Evolutionary conservation across 2,113 vertebrate species (phyloP), one percentile per base, ranked within the genome.

Genomic region (Xyliphius kryptos): DNA sequence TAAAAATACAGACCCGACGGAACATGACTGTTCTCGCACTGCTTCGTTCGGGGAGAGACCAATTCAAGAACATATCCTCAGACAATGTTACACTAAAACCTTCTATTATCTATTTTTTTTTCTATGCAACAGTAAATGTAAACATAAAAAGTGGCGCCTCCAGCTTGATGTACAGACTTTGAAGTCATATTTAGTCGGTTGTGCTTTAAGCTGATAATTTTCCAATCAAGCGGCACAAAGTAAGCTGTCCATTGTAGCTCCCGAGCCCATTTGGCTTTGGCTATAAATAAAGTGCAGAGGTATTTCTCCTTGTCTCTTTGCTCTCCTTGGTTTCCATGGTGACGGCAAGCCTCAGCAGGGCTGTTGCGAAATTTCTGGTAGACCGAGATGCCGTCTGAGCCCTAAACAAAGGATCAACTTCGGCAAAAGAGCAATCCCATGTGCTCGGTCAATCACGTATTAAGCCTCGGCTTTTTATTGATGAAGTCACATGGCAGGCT

Each of bases 211-310:
- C 67, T 52, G 50, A 63, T 69, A 59, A 71, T 71, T 71, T 66
- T 69, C 66, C 69, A 72, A 69, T 75, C 69, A 75, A 59, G 48
- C 61, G 56, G 57, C 65, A 62, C 66, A 72, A 72, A 66, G 72
- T 52, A 70, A 54, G 51, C 12, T 53, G 56, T 64, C 51, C 17
- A 48, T 54, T 46, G 36, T 20, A 56, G 52, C 61, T 57, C 38
- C 41, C 32, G 65, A 57, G 57, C 57, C 40, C 8, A 67, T 63
- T 63, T 40, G 40, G 61, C 61, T 50, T 46, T 49, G 54, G 44
- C 52, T 66, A 13, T 51, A 66, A 69, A 56, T 66, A 75, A 40
- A 58, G 56, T 54, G 58, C 32, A 16, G 48, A 64, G 61, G 61
- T 46, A 62, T 59, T 69, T 63, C 55, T 58, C 36, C 55, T 13